These are phyloP conservation scores for Octodon degus DNA, from an alignment of 2,113 vertebrate genomes.

Conservation along the genomic window DNA sequence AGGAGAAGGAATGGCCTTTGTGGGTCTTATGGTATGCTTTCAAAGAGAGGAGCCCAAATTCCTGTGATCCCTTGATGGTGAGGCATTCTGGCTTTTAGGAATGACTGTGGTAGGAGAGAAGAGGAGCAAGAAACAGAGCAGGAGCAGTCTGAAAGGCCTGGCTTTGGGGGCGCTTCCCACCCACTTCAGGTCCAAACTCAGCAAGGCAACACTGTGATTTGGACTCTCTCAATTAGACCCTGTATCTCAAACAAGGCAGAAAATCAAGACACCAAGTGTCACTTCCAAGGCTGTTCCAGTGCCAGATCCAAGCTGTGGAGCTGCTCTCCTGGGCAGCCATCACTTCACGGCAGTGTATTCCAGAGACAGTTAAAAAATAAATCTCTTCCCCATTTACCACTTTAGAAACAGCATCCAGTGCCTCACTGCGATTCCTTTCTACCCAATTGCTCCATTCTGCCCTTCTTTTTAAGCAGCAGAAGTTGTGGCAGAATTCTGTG, in stretches of 20 bases:
- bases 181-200: not conserved
- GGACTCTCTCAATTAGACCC: not conserved
- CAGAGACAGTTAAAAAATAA: constrained; percentile 78
- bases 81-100: not conserved
- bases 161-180: not conserved
- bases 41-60: not conserved
- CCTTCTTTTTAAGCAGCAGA: constrained; percentile 70
- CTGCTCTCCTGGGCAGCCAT: constrained; percentile 2
- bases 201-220: not conserved
- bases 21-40: not conserved
- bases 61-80: not conserved
- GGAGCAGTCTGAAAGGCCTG: not conserved
- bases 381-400: constrained; percentile 72
- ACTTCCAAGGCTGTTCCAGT: not conserved
- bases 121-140: not conserved
- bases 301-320: not conserved
- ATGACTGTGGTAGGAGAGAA: not conserved
- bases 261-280: not conserved
- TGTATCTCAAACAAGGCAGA: not conserved
- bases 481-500: constrained; percentile 80
- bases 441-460: constrained; percentile 79
- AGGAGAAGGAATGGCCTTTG: not conserved
- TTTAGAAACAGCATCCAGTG: constrained; percentile 79
- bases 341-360: constrained; percentile 69
- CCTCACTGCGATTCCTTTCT: constrained; percentile 81